Evolutionary conservation across 2,888 invertebrate genomes (phyloP).

Genomic region (Drymonia ruficornis): DNA sequence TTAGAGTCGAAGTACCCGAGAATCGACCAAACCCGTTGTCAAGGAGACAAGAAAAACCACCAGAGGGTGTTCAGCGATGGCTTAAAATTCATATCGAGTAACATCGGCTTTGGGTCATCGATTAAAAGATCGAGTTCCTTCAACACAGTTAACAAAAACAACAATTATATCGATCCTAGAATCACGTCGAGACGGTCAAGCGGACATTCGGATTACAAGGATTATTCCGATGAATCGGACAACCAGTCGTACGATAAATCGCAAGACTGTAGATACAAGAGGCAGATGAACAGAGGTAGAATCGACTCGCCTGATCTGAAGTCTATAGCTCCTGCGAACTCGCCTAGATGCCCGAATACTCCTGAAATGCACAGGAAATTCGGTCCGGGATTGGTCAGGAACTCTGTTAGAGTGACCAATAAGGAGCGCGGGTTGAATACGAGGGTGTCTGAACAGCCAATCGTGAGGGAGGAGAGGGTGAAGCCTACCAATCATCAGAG

Average conservation of each 20-base stretch:
- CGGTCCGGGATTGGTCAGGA: slow-evolving; percentile 76
- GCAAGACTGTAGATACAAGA: slow-evolving; percentile 85
- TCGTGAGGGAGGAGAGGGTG: slow-evolving; percentile 61
- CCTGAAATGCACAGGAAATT: slow-evolving; percentile 86
- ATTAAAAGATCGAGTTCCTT: slow-evolving; percentile 89
- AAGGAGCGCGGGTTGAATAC: slow-evolving; percentile 85
- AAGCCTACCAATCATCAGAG: slow-evolving; percentile 72
- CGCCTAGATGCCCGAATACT: slow-evolving; percentile 85
- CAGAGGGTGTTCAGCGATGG: slow-evolving; percentile 52
- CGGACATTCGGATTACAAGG: slow-evolving; percentile 67
- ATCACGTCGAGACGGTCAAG: slow-evolving; percentile 61
- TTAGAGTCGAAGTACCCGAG: slow-evolving; percentile 64
- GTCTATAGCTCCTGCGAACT: slow-evolving; percentile 73
- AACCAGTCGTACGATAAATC: slow-evolving; percentile 68
- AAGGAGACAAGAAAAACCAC: slow-evolving; percentile 61
- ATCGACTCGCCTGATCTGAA: slow-evolving; percentile 84
- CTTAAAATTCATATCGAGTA: slow-evolving; percentile 50
- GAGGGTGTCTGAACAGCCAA: slow-evolving; percentile 84
- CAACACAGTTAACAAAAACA: slow-evolving; percentile 78
- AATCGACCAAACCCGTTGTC: slow-evolving; percentile 77
- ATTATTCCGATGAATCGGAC: slow-evolving; percentile 75
- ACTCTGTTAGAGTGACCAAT: slow-evolving; percentile 68
- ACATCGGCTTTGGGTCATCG: slow-evolving; percentile 66
- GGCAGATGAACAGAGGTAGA: slow-evolving; percentile 88
- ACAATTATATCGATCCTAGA: slow-evolving; percentile 67